Evolutionary conservation across 2,113 vertebrate genomes (phyloP).

Genomic region (human (Homo sapiens)): DNA sequence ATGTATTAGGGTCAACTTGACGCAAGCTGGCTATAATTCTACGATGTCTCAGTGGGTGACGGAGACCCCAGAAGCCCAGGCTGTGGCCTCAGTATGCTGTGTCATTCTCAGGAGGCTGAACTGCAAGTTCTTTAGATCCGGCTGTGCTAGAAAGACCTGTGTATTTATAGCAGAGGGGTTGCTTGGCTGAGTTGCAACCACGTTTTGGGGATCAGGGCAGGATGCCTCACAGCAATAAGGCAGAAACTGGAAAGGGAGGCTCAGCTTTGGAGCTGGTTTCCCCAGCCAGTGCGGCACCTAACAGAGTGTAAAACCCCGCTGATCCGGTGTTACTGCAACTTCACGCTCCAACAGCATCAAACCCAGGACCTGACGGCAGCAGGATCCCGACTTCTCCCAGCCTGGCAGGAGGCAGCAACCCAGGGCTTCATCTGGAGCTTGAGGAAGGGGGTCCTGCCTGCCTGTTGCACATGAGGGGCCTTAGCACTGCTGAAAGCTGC

Average conservation of each 20-base stretch:
- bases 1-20: not conserved
- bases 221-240: not conserved
- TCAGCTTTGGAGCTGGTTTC: not conserved
- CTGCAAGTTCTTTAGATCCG: accelerated
- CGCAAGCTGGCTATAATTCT: not conserved
- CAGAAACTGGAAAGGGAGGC: not conserved
- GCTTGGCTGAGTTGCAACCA: not conserved
- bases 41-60: accelerated
- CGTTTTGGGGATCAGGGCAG: not conserved
- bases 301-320: not conserved
- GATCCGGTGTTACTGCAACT: not conserved
- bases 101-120: not conserved
- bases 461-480: not conserved
- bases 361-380: not conserved
- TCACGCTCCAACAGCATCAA: not conserved
- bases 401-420: not conserved
- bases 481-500: not conserved
- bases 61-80: not conserved
- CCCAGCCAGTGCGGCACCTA: not conserved
- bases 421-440: not conserved
- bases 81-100: not conserved
- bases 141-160: not conserved
- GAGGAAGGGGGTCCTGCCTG: not conserved
- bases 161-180: not conserved
- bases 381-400: not conserved